Conservation (phyloP, 2,888 invertebrate species). For the Sylvicola cinctus region DNA sequence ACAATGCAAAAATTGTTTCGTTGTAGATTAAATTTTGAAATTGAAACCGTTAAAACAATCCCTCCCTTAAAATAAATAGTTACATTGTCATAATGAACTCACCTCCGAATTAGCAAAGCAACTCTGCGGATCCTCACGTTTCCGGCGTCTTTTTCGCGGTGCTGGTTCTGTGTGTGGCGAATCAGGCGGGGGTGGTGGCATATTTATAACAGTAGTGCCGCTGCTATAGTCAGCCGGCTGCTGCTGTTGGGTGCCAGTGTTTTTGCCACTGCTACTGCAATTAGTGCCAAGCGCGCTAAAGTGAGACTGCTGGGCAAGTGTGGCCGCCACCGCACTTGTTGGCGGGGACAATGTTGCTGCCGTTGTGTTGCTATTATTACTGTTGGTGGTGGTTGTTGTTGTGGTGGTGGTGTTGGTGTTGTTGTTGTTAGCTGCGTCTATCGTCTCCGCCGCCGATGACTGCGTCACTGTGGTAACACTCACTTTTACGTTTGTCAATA, state of each 20-base stretch:
- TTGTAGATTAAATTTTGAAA: too few relatives aligned
- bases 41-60: too few relatives aligned
- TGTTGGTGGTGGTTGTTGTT: constrained; percentile 2
- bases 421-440: not conserved
- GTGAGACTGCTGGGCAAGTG: constrained; percentile 1
- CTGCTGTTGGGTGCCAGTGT: constrained; percentile 5
- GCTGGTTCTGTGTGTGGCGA: constrained; percentile 24
- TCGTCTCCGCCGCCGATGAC: constrained; percentile 2
- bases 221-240: constrained; percentile 5
- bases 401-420: not conserved
- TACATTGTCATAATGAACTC: too few relatives aligned
- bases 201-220: constrained; percentile 7
- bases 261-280: constrained; percentile 5
- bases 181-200: constrained; percentile 36
- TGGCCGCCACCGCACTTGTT: not conserved
- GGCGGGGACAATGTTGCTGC: not conserved
- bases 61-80: too few relatives aligned
- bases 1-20: too few relatives aligned
- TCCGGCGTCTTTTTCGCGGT: constrained; percentile 39
- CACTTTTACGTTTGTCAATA: too few relatives aligned
- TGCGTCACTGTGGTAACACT: constrained; percentile 2
- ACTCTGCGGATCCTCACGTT: constrained; percentile 38
- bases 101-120: constrained; percentile 27
- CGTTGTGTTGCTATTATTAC: constrained; percentile 3
- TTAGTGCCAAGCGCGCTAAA: not conserved